Percentiles rank a stretch among this genome's conserved stretches.
Conservation (phyloP, 2,797 vertebrate genomes). For the Lagothrix lagotricha region DNA sequence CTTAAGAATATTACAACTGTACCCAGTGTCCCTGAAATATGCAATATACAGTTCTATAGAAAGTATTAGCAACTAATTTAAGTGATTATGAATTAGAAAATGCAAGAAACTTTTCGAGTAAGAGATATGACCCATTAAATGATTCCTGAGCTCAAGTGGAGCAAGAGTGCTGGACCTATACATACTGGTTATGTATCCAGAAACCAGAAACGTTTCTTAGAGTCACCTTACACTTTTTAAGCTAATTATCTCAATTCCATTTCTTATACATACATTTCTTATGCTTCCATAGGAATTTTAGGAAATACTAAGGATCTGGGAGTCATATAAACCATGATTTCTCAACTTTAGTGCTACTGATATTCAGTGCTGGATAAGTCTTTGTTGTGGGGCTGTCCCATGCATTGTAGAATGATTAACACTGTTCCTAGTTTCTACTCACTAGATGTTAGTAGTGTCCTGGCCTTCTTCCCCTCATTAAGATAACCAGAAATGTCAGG, state of each 20-base stretch:
- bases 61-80: slow-evolving; percentile 35
- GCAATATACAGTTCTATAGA: slow-evolving; percentile 48
- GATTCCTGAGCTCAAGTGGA: slow-evolving; percentile 68
- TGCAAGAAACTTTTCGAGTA: slow-evolving; percentile 58
- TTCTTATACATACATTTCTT: background rate
- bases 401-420: background rate
- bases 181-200: slow-evolving; percentile 32
- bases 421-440: background rate
- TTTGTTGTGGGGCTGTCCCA: background rate
- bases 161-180: background rate
- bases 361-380: background rate
- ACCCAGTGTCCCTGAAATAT: background rate
- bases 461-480: too few relatives aligned
- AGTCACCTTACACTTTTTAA: background rate
- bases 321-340: background rate
- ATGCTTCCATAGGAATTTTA: background rate
- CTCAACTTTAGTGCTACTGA: background rate
- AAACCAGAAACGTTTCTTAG: background rate
- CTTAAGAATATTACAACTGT: background rate
- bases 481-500: background rate
- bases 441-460: background rate
- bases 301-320: background rate
- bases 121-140: slow-evolving; percentile 55
- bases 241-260: background rate
- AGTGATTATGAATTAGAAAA: slow-evolving; percentile 66